Conservation (phyloP, 2,888 invertebrate genomes). For the Reticulitermes lucifugus region DNA sequence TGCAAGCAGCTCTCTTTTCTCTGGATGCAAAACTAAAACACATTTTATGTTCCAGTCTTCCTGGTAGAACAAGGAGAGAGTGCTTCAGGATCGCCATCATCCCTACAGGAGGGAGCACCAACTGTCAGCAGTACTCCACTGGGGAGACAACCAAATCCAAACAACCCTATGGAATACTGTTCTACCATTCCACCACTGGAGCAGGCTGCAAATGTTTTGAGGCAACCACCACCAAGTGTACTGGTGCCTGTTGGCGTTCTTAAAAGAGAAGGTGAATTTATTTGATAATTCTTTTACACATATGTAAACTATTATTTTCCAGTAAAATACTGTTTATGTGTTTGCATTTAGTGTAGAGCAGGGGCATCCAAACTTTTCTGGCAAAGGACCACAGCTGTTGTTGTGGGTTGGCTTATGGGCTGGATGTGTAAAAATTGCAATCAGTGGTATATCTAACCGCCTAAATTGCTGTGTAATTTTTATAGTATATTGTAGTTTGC, state of each 20-base stretch:
- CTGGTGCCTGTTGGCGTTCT: constrained; percentile 88
- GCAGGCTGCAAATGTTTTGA: constrained; percentile 70
- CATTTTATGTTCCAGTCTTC: constrained; percentile 29
- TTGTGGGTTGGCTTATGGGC: no score
- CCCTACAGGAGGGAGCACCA: not conserved
- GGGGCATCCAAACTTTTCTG: no score
- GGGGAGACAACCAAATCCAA: constrained; percentile 78
- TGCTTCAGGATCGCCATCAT: constrained; percentile 46
- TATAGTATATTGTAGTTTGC: no score
- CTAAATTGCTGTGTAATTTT: no score
- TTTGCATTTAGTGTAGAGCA: no score
- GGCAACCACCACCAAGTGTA: constrained; percentile 73
- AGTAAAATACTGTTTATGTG: no score
- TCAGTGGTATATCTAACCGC: no score
- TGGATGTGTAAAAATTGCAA: no score
- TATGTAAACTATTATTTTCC: no score
- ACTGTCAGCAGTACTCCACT: constrained; percentile 1
- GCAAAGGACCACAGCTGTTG: no score
- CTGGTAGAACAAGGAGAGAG: constrained; percentile 48
- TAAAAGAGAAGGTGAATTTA: constrained; percentile 72
- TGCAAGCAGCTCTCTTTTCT: no score
- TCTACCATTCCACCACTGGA: constrained; percentile 83
- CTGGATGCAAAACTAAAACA: not conserved
- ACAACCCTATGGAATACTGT: constrained; percentile 90
- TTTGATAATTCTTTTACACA: no score